Evolutionary conservation across 2,797 vertebrate species (phyloP).

Genomic region (Phoeniculus purpureus): DNA sequence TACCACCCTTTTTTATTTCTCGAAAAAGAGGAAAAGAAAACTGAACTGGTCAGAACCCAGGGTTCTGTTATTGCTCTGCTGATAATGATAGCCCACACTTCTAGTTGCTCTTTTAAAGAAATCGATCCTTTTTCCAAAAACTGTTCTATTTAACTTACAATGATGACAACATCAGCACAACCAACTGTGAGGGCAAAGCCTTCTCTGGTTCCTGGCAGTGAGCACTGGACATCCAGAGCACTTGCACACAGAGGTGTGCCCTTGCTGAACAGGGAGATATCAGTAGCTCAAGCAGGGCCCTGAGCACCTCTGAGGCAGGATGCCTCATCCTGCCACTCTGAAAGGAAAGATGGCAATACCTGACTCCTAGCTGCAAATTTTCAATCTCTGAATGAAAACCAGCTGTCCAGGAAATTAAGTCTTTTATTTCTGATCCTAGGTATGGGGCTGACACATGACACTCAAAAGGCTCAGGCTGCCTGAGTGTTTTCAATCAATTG

Average conservation of each 20-base stretch:
- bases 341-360: not conserved
- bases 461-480: not conserved
- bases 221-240: not conserved
- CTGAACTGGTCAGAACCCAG: not conserved
- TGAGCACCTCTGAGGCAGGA: not conserved
- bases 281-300: not conserved
- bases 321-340: not conserved
- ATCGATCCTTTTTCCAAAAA: not conserved
- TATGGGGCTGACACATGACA: not conserved
- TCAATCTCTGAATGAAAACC: constrained; percentile 21
- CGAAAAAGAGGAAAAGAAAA: not conserved
- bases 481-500: not conserved
- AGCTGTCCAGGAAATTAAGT: constrained; percentile 17
- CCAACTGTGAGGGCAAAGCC: not conserved
- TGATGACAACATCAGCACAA: not conserved
- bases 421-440: constrained; percentile 23
- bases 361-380: not conserved
- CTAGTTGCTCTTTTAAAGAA: not conserved
- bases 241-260: not conserved
- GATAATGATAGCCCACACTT: not conserved
- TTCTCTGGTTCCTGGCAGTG: not conserved
- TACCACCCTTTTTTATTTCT: not conserved
- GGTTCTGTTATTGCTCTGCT: not conserved
- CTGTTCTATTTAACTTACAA: not conserved
- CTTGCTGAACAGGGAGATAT: not conserved